These are phyloP conservation scores for Andricus grossulariae DNA, from an alignment of 1,140 invertebrate species.

Conservation along the genomic window DNA sequence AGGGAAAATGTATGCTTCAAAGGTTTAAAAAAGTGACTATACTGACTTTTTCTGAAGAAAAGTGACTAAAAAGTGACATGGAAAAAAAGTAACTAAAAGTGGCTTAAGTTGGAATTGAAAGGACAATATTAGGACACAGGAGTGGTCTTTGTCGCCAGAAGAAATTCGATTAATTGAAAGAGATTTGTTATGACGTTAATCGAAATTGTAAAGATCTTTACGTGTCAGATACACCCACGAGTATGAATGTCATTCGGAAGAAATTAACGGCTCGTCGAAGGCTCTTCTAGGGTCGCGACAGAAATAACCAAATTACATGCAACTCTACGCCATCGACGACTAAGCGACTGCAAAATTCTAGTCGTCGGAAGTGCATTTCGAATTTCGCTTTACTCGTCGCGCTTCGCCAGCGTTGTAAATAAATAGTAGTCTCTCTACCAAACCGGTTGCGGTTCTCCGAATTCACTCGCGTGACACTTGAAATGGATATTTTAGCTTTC, in stretches of 20 bases:
- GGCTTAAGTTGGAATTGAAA: too few species aligned
- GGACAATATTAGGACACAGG: too few species aligned
- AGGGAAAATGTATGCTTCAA: too few species aligned
- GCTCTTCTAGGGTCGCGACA: conserved; percentile 55
- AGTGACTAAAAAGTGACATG: too few species aligned
- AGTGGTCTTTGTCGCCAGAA: conserved; percentile 35
- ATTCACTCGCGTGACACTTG: too few species aligned
- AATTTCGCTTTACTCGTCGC: conserved; percentile 29
- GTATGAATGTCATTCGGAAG: conserved; percentile 47
- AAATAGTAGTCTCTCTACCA: conserved; percentile 46
- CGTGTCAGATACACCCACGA: conserved; percentile 46
- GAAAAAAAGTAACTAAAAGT: too few species aligned
- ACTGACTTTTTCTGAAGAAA: too few species aligned
- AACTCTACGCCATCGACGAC: conserved; percentile 52
- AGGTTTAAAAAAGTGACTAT: too few species aligned
- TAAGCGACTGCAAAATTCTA: conserved; percentile 50
- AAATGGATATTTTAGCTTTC: conserved; percentile 15
- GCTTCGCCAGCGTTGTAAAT: conserved; percentile 52
- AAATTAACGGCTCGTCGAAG: conserved; percentile 51
- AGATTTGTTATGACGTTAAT: conserved; percentile 40
- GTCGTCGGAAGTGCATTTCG: conserved; percentile 51
- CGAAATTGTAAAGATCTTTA: conserved; percentile 36
- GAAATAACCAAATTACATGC: conserved; percentile 63
- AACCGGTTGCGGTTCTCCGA: conserved; percentile 41
- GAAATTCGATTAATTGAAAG: conserved; percentile 41